Conservation (phyloP, 2,888 invertebrate species). For the Xestia rhomboidea region DNA sequence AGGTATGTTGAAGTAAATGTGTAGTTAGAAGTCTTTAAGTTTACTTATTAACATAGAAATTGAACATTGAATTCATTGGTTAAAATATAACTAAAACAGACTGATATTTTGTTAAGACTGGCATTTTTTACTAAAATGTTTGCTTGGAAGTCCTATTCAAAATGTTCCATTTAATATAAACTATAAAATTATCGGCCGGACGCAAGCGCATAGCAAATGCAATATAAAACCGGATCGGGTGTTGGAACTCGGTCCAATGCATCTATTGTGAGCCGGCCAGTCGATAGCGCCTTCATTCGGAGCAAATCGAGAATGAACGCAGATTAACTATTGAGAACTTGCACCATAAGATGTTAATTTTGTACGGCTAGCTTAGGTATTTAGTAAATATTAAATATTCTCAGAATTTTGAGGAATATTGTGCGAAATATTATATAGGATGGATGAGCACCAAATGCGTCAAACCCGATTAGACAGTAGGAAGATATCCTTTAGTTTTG, state of each 20-base stretch:
- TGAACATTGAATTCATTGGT: not conserved
- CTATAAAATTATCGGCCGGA: constrained; percentile 44
- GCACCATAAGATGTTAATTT: constrained; percentile 79
- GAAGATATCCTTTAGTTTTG: not conserved
- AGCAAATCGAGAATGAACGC: constrained; percentile 87
- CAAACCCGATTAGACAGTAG: too few relatives aligned
- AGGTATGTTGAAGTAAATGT: too few relatives aligned
- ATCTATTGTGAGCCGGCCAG: constrained; percentile 82
- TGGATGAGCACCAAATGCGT: too few relatives aligned
- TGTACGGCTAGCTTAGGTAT: constrained; percentile 62
- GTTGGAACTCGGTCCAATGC: constrained; percentile 79
- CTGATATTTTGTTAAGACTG: not conserved
- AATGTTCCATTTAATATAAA: not conserved
- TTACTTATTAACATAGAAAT: not conserved
- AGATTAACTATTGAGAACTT: constrained; percentile 87
- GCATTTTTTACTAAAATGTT: not conserved
- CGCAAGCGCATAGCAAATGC: constrained; percentile 59
- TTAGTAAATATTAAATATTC: constrained; percentile 43
- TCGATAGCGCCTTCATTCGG: constrained; percentile 79
- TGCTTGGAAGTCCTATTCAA: not conserved
- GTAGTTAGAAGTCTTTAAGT: not conserved
- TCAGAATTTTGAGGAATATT: not conserved
- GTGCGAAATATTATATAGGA: not conserved
- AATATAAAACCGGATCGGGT: constrained; percentile 71
- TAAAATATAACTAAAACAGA: not conserved